Evolutionary conservation across 2,888 invertebrate genomes (phyloP), one percentile per base, ranked within the genome.

Genomic region (Nysson spinosus): DNA sequence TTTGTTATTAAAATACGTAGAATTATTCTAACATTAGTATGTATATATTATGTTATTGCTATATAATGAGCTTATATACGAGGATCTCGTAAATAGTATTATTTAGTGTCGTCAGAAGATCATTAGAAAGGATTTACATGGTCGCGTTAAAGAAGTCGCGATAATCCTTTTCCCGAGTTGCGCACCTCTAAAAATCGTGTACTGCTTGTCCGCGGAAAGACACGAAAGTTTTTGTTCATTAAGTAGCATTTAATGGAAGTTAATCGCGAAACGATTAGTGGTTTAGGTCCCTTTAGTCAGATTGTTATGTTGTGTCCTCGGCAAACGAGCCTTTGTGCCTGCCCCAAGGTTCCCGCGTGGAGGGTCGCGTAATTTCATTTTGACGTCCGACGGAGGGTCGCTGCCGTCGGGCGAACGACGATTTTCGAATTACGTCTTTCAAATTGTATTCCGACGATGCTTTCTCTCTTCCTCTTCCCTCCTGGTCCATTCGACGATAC

Each of bases 361-460:
- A 85, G 86, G 87, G 86, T 86, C 83, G 84, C 80, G 84, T 87
- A 87, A 87, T 87, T 87, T 87, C 86, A 87, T 87, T 87, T 87
- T 80, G 82, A 83, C 83, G 81, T 85, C 84, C 86, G 86, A 83
- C 86, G 85, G 85, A 86, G 86, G 85, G 84, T 81, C 81, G 80
- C 75, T 80, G 80, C 83, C 78, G 80, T 79, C 79, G 80, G 81
- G 78, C 80, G 78, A 76, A 81, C 85, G 83, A 86, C 86, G 85
- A 86, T 87, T 86, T 87, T 87, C 85, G 82, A 85, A 87, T 87
- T 87, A 87, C 81, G 83, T 81, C 81, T 83, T 82, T 83, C 81
- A 85, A 84, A 84, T 85, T 81, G 78, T 69, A 61, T 76, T 76
- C 75, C 67, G 75, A 37, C 72, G 72, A 65, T 61, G 78, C 54